Percentiles rank a stretch among this genome's conserved stretches.
Evolutionary conservation across 2,797 vertebrate genomes (phyloP).

Genomic region (Lagothrix lagotricha): DNA sequence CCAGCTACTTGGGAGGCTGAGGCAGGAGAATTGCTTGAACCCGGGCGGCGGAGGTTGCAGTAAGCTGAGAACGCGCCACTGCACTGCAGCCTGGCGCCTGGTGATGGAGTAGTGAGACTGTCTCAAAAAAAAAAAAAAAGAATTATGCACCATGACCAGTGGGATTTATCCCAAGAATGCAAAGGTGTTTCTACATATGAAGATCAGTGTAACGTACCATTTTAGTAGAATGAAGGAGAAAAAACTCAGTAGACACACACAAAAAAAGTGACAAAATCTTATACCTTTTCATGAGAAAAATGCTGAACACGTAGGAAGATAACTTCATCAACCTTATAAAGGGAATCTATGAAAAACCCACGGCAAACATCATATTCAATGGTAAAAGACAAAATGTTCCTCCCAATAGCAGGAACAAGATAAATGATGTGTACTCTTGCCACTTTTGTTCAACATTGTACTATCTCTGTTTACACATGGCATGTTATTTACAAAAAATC

Average conservation of each 20-base stretch:
- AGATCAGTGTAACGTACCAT: not conserved
- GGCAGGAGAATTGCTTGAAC: too few relatives aligned
- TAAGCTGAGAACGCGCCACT: too few relatives aligned
- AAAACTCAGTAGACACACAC: not conserved
- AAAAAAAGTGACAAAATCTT: not conserved
- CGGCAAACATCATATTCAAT: not conserved
- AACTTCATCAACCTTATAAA: not conserved
- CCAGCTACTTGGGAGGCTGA: too few relatives aligned
- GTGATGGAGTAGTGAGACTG: too few relatives aligned
- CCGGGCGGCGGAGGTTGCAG: too few relatives aligned
- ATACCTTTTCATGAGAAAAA: not conserved
- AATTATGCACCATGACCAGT: not conserved
- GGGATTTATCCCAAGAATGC: not conserved
- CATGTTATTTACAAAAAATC: not conserved
- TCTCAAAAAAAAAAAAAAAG: not conserved
- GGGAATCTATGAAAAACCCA: not conserved
- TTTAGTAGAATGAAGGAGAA: not conserved
- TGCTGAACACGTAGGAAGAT: not conserved
- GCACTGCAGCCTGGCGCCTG: too few relatives aligned
- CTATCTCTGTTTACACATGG: not conserved
- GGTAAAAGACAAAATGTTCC: not conserved
- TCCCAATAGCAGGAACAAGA: not conserved
- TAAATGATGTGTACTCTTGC: not conserved
- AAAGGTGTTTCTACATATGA: not conserved
- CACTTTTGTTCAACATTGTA: not conserved